Evolutionary conservation across 2,113 vertebrate species (phyloP), one percentile per base, ranked within the genome.

Genomic region (Amphiprion ocellaris): DNA sequence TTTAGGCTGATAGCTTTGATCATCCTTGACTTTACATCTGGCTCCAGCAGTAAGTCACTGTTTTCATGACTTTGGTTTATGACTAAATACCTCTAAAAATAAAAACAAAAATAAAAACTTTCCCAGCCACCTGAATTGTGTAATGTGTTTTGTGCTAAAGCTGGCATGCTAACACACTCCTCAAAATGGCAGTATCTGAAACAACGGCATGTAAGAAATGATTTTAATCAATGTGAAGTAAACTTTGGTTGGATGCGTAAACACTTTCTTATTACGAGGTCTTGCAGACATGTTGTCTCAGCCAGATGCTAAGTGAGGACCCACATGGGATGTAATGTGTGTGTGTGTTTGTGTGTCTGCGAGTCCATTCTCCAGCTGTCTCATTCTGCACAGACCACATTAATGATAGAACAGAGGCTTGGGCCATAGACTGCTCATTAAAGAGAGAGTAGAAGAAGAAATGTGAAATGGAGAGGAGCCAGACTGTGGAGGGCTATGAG

Each of bases 321-420:
- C n/a, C 58, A 66, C 67, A 67, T 74, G 74, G 60, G 73, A 81
- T 69, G 49, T 46, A 3, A 17, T 49, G 14, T 60, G 62, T 68
- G 46, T 82, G 33, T 74, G 63, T 65, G 46, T 61, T 5, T 54
- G 52, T 73, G 54, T 69, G 65, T 61, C 49, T 71, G 21, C 54
- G 73, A 61, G 23, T 76, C 79, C 2, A 61, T 82, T 82, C 74
- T 83, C 64, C 75, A 84, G 84, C 81, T 71, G 79, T 81, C 53
- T 83, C 49, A 33, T 60, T 75, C 37, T 77, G 71, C 77, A 77
- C 81, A 81, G 70, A 68, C 75, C 83, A 72, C 74, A 81, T 70
- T 72, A 78, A 89, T 71, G 69, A 84, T 84, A 74, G 73, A 88
- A 85, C 66, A 84, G 75, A 82, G 62, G 77, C 59, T 24, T 50